phyloP scores from a whole-genome alignment of 1,140 invertebrate genomes.

The Sitophilus oryzae region DNA sequence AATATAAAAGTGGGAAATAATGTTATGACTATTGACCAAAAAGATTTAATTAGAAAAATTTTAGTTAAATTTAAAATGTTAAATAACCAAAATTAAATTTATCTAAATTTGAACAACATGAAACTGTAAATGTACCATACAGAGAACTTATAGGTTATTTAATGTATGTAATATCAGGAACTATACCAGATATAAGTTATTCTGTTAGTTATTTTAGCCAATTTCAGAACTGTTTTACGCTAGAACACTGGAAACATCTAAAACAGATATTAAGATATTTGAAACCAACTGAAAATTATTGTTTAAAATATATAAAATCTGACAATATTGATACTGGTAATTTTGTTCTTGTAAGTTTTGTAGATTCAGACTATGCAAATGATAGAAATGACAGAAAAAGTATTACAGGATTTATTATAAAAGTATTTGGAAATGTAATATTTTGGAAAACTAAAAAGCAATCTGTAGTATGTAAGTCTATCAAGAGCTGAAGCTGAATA shows the following conservation, averaged over 20 bases:
- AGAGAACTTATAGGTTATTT: conserved; percentile 40
- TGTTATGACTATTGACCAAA: no score
- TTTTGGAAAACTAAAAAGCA: conserved; percentile 8
- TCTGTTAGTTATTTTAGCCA: conserved; percentile 38
- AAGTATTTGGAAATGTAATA: conserved; percentile 21
- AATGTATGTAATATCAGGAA: conserved; percentile 41
- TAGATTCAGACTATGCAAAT: conserved; percentile 24
- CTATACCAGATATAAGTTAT: conserved; percentile 44
- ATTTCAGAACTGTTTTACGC: conserved; percentile 36
- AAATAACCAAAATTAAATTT: no score
- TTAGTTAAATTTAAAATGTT: no score
- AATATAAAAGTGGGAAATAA: no score
- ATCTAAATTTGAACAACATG: no score
- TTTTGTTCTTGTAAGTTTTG: conserved; percentile 5
- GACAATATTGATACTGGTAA: conserved; percentile 14
- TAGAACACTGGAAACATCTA: conserved; percentile 38
- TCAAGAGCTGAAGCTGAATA: no score
- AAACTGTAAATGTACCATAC: conserved; percentile 34
- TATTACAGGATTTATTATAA: conserved; percentile 15
- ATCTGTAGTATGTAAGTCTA: no score
- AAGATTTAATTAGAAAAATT: no score
- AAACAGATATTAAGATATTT: conserved; percentile 44
- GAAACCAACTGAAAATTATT: conserved; percentile 30
- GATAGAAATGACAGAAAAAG: conserved; percentile 13
- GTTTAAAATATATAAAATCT: conserved; percentile 15